These are phyloP conservation scores for Lithophane socia DNA, from an alignment of 2,888 invertebrate genomes.

Conservation along the genomic window DNA sequence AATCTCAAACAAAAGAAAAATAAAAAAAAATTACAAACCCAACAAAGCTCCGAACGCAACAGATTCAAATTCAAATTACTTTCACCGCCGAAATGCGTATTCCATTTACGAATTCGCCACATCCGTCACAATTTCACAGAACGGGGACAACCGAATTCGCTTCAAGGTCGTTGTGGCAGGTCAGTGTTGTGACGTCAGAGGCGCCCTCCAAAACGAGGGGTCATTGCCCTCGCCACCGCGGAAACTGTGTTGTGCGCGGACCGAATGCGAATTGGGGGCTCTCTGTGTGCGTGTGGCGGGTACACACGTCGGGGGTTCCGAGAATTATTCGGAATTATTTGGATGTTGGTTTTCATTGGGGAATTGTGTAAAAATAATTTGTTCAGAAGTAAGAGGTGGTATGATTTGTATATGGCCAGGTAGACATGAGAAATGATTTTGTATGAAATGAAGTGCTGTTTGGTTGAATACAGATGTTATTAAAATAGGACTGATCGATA, in stretches of 20 bases:
- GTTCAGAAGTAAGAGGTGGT: slow-evolving; percentile 15
- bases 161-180: slow-evolving; percentile 89
- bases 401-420: not conserved
- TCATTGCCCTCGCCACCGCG: slow-evolving; percentile 87
- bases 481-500: too few species aligned
- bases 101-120: slow-evolving; percentile 57
- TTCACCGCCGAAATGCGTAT: slow-evolving; percentile 47
- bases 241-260: slow-evolving; percentile 88
- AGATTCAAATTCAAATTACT: slow-evolving; percentile 55
- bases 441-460: not conserved
- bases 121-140: slow-evolving; percentile 69
- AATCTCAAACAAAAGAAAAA: slow-evolving; percentile 1
- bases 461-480: not conserved
- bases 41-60: slow-evolving; percentile 19
- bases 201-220: slow-evolving; percentile 88
- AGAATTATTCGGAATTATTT: slow-evolving; percentile 27
- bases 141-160: slow-evolving; percentile 78
- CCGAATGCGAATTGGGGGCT: slow-evolving; percentile 89
- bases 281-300: slow-evolving; percentile 80
- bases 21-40: slow-evolving; percentile 2
- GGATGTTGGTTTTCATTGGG: slow-evolving; percentile 1
- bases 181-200: slow-evolving; percentile 87
- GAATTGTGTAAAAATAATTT: slow-evolving; percentile 6
- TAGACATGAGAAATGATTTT: not conserved
- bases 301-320: slow-evolving; percentile 54